phyloP scores from a whole-genome alignment of 2,797 vertebrate species.

The Manis crassicaudata region DNA sequence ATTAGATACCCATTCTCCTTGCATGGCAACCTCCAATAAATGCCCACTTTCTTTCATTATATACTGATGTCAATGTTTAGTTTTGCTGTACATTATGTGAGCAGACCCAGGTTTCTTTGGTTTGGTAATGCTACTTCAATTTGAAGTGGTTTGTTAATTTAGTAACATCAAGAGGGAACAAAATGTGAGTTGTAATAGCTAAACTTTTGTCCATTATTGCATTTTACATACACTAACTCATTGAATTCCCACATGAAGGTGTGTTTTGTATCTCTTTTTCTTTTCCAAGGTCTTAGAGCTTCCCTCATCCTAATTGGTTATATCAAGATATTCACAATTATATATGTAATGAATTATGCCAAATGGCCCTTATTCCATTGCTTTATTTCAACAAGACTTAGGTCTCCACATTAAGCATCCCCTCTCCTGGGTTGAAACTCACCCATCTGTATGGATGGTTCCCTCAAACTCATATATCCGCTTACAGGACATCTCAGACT shows the following conservation, averaged over 20 bases:
- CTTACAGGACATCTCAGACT: background rate
- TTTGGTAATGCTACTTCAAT: background rate
- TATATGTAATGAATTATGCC: background rate
- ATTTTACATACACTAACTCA: background rate
- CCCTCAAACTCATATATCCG: background rate
- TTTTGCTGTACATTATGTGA: too few species aligned
- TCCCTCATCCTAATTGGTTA: background rate
- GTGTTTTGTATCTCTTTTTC: background rate
- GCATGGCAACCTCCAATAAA: too few species aligned
- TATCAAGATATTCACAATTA: background rate
- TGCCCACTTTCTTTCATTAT: too few species aligned
- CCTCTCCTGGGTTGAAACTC: background rate
- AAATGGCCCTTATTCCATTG: background rate
- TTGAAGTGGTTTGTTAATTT: background rate
- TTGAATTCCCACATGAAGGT: background rate
- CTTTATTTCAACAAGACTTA: background rate
- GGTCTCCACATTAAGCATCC: background rate
- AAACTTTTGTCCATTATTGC: background rate
- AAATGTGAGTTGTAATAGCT: background rate
- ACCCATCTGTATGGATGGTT: background rate
- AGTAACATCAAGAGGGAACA: background rate
- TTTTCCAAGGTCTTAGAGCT: background rate
- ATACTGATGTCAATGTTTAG: too few species aligned
- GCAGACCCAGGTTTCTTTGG: too few species aligned
- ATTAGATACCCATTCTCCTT: too few species aligned